These are phyloP conservation scores for Heteractis magnifica DNA, from an alignment of 92 coral and sea anemone species.

Conservation along the genomic window DNA sequence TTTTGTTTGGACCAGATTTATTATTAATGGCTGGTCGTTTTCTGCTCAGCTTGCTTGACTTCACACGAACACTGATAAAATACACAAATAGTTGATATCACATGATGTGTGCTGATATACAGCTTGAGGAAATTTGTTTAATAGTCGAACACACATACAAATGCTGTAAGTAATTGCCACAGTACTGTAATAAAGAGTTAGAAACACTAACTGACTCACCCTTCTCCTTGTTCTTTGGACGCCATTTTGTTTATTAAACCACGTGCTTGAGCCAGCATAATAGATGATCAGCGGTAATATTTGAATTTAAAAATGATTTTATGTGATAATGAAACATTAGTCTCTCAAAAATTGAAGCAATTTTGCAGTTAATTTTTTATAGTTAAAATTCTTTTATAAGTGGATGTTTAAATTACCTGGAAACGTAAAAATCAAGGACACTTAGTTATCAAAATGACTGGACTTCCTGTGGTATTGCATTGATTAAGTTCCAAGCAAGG, in stretches of 20 bases:
- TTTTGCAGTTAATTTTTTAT: not conserved
- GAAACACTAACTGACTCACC: not conserved
- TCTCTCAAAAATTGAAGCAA: not conserved
- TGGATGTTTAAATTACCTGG: not conserved
- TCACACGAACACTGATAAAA: slow-evolving; percentile 2
- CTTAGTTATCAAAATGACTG: not conserved
- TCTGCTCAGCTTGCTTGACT: not conserved
- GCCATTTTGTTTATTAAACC: slow-evolving; percentile 75
- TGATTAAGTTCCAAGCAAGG: not conserved
- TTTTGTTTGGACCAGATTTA: slow-evolving; percentile 24
- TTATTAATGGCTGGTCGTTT: slow-evolving; percentile 26
- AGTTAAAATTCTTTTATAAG: not conserved
- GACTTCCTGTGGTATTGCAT: slow-evolving; percentile 18
- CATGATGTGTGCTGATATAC: not conserved
- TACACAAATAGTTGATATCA: not conserved
- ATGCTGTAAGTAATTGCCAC: not conserved
- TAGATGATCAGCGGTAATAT: slow-evolving; percentile 46
- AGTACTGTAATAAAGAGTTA: not conserved
- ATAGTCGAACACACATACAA: not conserved
- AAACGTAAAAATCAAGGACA: too few relatives aligned
- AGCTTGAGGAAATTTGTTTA: not conserved
- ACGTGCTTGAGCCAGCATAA: slow-evolving; percentile 82
- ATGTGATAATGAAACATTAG: not conserved
- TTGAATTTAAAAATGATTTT: not conserved
- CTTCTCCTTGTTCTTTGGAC: slow-evolving; percentile 23